Evolutionary conservation across 2,888 invertebrate genomes (phyloP).

Genomic region (Xiphydria camelus): DNA sequence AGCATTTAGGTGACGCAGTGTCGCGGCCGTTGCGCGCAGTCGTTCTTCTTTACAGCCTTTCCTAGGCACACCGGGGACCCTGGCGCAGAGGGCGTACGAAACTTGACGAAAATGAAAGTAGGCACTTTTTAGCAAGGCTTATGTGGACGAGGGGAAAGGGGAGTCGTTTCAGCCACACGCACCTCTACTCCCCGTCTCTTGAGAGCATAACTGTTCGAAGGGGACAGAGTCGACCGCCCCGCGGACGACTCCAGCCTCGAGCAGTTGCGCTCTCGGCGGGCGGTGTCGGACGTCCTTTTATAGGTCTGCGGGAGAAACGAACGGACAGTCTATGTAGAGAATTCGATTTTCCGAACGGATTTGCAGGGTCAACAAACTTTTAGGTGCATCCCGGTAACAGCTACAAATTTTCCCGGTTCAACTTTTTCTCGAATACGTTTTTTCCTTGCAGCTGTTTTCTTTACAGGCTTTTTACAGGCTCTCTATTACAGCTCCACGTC

Average conservation of each 20-base stretch:
- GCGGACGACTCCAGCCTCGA: no score
- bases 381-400: slow-evolving; percentile 43
- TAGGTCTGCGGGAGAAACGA: slow-evolving; percentile 41
- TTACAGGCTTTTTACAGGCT: slow-evolving; percentile 56
- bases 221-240: no score
- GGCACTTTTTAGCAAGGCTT: slow-evolving; percentile 17
- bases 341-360: slow-evolving; percentile 30
- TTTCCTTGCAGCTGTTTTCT: slow-evolving; percentile 54
- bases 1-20: slow-evolving; percentile 48
- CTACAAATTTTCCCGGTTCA: slow-evolving; percentile 34
- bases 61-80: slow-evolving; percentile 54
- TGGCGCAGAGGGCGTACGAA: slow-evolving; percentile 13
- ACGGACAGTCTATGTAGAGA: slow-evolving; percentile 32
- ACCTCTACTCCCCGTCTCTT: slow-evolving; percentile 23
- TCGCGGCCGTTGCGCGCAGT: slow-evolving; percentile 30
- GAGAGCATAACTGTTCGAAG: no score
- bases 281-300: slow-evolving; percentile 25
- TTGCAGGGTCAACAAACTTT: slow-evolving; percentile 46
- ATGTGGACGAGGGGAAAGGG: not conserved
- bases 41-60: slow-evolving; percentile 52
- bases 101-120: not conserved
- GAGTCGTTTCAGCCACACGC: slow-evolving; percentile 18
- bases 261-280: slow-evolving; percentile 10
- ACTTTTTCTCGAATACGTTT: slow-evolving; percentile 22
- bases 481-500: slow-evolving; percentile 41